These are phyloP conservation scores for Micromys minutus DNA, from an alignment of 2,113 vertebrate genomes.

Conservation along the genomic window DNA sequence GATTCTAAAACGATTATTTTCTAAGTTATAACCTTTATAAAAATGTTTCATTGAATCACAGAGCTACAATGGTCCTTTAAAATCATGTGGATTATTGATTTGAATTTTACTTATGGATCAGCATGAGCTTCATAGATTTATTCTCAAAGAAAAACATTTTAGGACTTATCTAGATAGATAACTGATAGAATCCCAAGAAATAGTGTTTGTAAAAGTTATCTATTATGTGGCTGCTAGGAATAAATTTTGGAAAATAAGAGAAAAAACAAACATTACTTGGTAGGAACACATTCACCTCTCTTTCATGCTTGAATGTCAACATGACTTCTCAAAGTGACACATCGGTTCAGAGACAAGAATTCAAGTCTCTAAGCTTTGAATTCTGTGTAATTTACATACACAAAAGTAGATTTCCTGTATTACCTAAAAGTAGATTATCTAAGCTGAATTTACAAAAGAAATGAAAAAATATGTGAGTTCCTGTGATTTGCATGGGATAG, in stretches of 20 bases:
- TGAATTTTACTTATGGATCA: not conserved
- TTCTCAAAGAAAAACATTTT: not conserved
- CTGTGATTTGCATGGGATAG: not conserved
- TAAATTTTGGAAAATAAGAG: not conserved
- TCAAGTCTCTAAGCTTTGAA: not conserved
- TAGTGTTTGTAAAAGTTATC: not conserved
- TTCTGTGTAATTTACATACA: not conserved
- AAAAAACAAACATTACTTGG: not conserved
- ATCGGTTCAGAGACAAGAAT: not conserved
- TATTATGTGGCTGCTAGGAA: not conserved
- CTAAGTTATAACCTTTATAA: not conserved
- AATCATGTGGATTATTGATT: not conserved
- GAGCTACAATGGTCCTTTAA: not conserved
- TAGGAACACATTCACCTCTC: not conserved
- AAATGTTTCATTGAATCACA: conserved; percentile 25
- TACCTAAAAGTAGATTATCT: not conserved
- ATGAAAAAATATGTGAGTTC: not conserved
- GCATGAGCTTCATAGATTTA: not conserved
- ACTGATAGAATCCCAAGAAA: not conserved
- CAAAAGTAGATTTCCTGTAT: not conserved
- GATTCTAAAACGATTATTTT: not conserved
- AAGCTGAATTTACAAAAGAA: not conserved
- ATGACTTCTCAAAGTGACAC: not conserved
- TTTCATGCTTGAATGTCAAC: not conserved
- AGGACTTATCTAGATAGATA: not conserved